Evolutionary conservation across 2,113 vertebrate genomes (phyloP).

Genomic region (Felis catus): F.catus_Fca126_mat1.0 CM031415.1:153815501-153816000

Average conservation of each 20-base stretch:
- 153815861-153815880: background rate
- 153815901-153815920: background rate
- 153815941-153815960: background rate
- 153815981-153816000: background rate
- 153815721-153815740: background rate
- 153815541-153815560: background rate
- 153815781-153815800: background rate
- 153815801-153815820: background rate
- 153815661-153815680: background rate
- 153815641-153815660: background rate
- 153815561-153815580: background rate
- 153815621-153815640: background rate
- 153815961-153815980: background rate
- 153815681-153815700: background rate
- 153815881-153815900: background rate
- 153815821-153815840: background rate
- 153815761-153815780: background rate
- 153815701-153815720: background rate
- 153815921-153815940: background rate
- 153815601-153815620: background rate
- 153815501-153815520: background rate
- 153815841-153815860: background rate
- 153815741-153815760: background rate
- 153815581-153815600: background rate
- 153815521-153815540: background rate